Evolutionary conservation across 2,113 vertebrate species (phyloP), one percentile per base, ranked within the genome.

Genomic region (Grus americana): DNA sequence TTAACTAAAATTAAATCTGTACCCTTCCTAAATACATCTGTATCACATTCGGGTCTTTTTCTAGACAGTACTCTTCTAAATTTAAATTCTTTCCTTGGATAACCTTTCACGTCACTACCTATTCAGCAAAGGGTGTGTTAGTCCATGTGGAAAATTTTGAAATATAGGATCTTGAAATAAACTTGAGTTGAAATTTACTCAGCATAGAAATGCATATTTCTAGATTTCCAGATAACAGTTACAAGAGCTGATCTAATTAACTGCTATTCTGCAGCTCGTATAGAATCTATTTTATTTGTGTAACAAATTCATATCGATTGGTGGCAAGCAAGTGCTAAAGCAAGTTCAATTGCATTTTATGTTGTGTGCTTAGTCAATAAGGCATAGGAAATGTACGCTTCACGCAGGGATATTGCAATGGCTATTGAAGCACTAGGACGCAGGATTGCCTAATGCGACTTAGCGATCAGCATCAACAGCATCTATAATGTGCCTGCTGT

Each of bases 31-130:
- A 89, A 79, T 84, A 36, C 9, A 63, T 74, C 72, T 79, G 63
- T 79, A 74, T 84, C 86, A 74, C 57, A 72, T 81, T 93, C 6
- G 3, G 44, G 49, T 88, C 68, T 95, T 95, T 91, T 86, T 91
- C 88, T 87, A 89, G 66, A 38, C 71, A 46, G 63, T 0, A 15
- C 59, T 91, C 79, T 86, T 83, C 65, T 36, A 93, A 92, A 94
- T 95, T 85, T 85, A 92, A 94, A 72, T 91, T 68, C 46, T 84
- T 95, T 38, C 86, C 83, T 89, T 68, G 86, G 68, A 38, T 76
- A 96, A 83, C 73, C 68, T 87, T 91, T 74, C 80, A 38, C 19
- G 6, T 88, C 68, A 80, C 47, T 82, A 62, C 52, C 88, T 80
- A 46, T 86, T 88, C 90, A 57, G 59, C 36, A 63, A 90, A 79